Evolutionary conservation across 1,140 invertebrate species (phyloP).

Genomic region (Akabosia matsudoensis): DNA sequence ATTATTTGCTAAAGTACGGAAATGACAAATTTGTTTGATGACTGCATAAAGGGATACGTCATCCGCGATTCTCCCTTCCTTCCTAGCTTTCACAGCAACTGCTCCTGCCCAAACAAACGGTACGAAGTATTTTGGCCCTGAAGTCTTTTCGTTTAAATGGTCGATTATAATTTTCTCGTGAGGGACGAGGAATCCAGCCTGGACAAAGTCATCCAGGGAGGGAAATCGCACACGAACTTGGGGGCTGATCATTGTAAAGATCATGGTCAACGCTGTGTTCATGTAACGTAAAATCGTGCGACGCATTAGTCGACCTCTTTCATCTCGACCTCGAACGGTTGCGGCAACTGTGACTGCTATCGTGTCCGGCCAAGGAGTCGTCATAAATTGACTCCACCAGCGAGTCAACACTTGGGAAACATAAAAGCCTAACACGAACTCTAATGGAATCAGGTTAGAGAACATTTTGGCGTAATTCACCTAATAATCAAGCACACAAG

Average conservation of each 20-base stretch:
- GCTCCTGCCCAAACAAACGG: conserved; percentile 62
- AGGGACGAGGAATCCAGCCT: conserved; percentile 53
- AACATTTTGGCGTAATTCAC: conserved; percentile 51
- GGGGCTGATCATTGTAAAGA: conserved; percentile 54
- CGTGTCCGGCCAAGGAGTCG: conserved; percentile 20
- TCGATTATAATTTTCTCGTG: conserved; percentile 58
- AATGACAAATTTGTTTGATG: conserved; percentile 54
- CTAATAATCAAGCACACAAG: conserved; percentile 29
- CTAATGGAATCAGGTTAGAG: conserved; percentile 53
- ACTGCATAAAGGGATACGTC: conserved; percentile 59
- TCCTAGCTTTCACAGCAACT: conserved; percentile 55
- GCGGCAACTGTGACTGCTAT: not conserved
- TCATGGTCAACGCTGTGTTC: conserved; percentile 53
- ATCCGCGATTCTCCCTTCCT: conserved; percentile 59
- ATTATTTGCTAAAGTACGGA: conserved; percentile 55
- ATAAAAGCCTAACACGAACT: conserved; percentile 58
- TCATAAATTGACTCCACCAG: conserved; percentile 57
- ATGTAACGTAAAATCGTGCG: conserved; percentile 60
- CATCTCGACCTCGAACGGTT: conserved; percentile 45
- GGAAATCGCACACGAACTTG: conserved; percentile 58
- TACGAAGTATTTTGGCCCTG: conserved; percentile 57
- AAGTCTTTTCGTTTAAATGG: conserved; percentile 55
- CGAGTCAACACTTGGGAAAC: conserved; percentile 56
- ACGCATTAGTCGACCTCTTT: conserved; percentile 52
- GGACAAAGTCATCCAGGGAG: conserved; percentile 56